Base-by-base conservation (phyloP, 30 jellyfish, hydroid and myxozoan species). In the Pelagia noctiluca region DNA sequence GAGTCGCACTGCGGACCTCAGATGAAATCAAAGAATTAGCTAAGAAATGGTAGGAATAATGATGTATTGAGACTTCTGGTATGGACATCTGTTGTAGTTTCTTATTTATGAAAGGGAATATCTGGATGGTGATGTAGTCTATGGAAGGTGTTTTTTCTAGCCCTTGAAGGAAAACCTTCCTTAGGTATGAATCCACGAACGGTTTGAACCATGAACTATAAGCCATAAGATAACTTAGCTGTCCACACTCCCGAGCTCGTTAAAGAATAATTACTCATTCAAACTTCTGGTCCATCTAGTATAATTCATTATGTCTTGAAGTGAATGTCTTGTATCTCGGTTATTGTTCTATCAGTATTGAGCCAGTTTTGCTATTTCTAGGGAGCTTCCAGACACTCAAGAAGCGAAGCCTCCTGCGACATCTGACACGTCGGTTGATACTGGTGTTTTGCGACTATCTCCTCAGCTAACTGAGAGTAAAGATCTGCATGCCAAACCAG, bases 401-500 rank as follows among this genome's bases (percentile, higher is more conserved):
- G 37, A 37, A 23, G 92, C 67, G 0, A 50, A 65, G 1, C 73
- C 80, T 53, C 18, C 48, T 2, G 35, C 71, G 2, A 52, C 72
- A 3, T 1, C 81, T 8, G 98, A 92, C 69, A 33, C 96, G 0
- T 68, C 89, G 16, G 88, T 87, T 31, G 98, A 93, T 61, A 73
- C 71, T 11, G 98, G 98, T 2, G 91, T 87, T 13, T 70, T 78
- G 35, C 63, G 80, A 60, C 81, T 92, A 68, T 35, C 94, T 19
- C 98, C 98, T 37, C 95, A 92, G 60, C 76, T 67, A 1, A 79
- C 74, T 47, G 98, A 92, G 46, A 64, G 35, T 49, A 87, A 88
- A 57, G 96, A 88, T 5, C 76, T 93, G 18, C 81, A 71, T 33
- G 98, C 98, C 24, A 93, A 93, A 60, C 98, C 98, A 24, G 98